Evolutionary conservation across 2,113 vertebrate species (phyloP), one percentile per base, ranked within the genome.

Genomic region (Grammomys dolichurus): DNA sequence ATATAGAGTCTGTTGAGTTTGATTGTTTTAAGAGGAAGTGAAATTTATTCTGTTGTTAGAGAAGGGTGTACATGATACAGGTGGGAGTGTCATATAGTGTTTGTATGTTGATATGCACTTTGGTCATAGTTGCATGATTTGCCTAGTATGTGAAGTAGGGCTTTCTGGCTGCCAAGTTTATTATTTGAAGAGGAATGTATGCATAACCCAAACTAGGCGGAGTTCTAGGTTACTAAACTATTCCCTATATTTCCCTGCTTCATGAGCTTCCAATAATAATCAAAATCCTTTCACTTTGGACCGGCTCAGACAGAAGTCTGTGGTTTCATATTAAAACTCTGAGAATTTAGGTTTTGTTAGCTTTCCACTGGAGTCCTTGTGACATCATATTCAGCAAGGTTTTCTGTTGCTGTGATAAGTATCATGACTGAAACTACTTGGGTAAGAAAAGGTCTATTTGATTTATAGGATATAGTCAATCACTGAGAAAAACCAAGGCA

Each of bases 261-360:
- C 28, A 33, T 51, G 28, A 33, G 14, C 11, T 46, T 85, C 60
- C 26, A 48, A 28, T 22, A 17, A 48, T 48, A 33, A 48, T 36
- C 17, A 87, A 46, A 54, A 16, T 84, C 65, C 12, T 87, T 46
- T 70, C 14, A 36, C 51, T 17, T 93, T n/a, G 40, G 90, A 75
- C 60, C 80, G 88, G 36, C 63, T 90, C 48, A 96, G 54, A 12
- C 48, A 93, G 54, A 5, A 5, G 36, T 84, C 51, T 84, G 8
- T 51, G 20, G 46, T 56, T 96, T 85, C 82, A 54, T 86, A 95
- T 94, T 77, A 60, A 91, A 87, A 92, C 36, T 87, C 51, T 87
- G 36, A 58, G 75, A 75, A 88, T 95, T 91, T 54, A 87, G 10
- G 89, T 87, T 84, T 70, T 70, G 72, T 88, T 92, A 87, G n/a